phyloP scores from a whole-genome alignment of 1,140 invertebrate genomes.

The Wasmannia auropunctata region DNA sequence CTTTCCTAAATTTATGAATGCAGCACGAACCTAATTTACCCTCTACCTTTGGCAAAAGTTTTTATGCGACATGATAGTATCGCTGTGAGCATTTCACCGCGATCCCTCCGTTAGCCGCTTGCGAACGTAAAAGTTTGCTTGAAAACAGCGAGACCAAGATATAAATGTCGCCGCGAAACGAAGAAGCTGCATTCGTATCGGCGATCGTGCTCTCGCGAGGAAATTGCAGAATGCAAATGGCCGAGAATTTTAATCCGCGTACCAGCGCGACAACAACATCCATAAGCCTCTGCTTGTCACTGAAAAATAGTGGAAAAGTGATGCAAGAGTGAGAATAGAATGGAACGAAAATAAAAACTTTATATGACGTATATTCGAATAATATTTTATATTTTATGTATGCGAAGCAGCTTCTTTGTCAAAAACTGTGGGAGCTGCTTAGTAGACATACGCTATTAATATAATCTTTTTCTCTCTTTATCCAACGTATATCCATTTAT shows the following conservation, averaged over 20 bases:
- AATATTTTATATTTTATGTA: not conserved
- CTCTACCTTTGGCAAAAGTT: slow-evolving; percentile 34
- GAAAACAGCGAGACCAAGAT: slow-evolving; percentile 51
- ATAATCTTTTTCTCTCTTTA: not conserved
- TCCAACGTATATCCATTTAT: not conserved
- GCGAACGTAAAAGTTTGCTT: slow-evolving; percentile 48
- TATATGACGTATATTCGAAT: not conserved
- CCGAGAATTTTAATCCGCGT: slow-evolving; percentile 55
- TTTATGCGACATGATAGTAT: slow-evolving; percentile 38
- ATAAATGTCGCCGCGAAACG: slow-evolving; percentile 47
- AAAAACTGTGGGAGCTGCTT: not conserved
- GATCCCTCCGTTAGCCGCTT: slow-evolving; percentile 14
- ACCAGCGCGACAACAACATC: slow-evolving; percentile 36
- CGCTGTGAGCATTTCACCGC: slow-evolving; percentile 28
- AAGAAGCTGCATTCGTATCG: slow-evolving; percentile 52
- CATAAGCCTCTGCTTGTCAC: slow-evolving; percentile 50
- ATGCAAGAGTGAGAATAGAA: not conserved
- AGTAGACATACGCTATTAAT: not conserved
- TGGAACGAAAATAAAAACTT: slow-evolving; percentile 27
- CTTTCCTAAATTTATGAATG: not conserved
- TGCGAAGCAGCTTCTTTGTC: not conserved
- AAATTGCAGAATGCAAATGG: slow-evolving; percentile 57
- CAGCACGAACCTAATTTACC: not conserved
- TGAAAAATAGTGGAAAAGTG: slow-evolving; percentile 28
- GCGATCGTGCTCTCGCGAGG: slow-evolving; percentile 37